These are phyloP conservation scores for Brachionus sp. DNA, from an alignment of 1,140 invertebrate genomes.

Conservation along the genomic window DNA sequence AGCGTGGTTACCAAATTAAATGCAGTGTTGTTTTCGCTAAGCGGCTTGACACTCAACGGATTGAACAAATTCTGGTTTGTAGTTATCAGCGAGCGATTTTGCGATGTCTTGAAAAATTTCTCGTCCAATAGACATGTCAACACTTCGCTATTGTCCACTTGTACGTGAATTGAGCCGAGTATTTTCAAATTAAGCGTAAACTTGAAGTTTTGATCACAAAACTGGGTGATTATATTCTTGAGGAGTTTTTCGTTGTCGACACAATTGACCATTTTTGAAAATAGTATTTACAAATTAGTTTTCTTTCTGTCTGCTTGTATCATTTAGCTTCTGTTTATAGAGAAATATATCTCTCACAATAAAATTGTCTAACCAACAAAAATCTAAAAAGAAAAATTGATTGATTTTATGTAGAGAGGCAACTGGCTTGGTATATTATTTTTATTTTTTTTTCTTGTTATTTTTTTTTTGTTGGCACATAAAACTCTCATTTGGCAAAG, in stretches of 20 bases:
- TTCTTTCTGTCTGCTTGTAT: background rate
- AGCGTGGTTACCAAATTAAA: slow-evolving; percentile 19
- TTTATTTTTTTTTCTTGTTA: background rate
- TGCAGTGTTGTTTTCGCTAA: background rate
- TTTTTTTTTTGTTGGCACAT: background rate
- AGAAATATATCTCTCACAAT: slow-evolving; percentile 7
- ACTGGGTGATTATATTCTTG: slow-evolving; percentile 36
- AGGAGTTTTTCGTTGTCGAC: slow-evolving; percentile 38
- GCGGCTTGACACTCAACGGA: background rate
- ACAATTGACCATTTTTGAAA: slow-evolving; percentile 15
- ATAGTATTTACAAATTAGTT: background rate
- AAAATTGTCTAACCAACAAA: slow-evolving; percentile 37
- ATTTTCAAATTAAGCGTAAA: slow-evolving; percentile 34
- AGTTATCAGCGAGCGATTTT: background rate
- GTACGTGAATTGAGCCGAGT: slow-evolving; percentile 23
- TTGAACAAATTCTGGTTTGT: slow-evolving; percentile 35
- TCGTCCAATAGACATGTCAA: slow-evolving; percentile 7
- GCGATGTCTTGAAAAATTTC: background rate
- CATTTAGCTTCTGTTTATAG: background rate
- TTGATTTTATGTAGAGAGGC: slow-evolving; percentile 35
- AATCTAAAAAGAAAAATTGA: slow-evolving; percentile 25
- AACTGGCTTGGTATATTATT: background rate
- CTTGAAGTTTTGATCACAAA: slow-evolving; percentile 39
- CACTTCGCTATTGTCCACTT: slow-evolving; percentile 38
- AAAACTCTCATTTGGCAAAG: background rate